Percentiles rank a stretch among this genome's conserved stretches.
These are phyloP conservation scores for Drosophila pallidifrons DNA, from an alignment of 1,140 invertebrate genomes.

Conservation along the genomic window DNA sequence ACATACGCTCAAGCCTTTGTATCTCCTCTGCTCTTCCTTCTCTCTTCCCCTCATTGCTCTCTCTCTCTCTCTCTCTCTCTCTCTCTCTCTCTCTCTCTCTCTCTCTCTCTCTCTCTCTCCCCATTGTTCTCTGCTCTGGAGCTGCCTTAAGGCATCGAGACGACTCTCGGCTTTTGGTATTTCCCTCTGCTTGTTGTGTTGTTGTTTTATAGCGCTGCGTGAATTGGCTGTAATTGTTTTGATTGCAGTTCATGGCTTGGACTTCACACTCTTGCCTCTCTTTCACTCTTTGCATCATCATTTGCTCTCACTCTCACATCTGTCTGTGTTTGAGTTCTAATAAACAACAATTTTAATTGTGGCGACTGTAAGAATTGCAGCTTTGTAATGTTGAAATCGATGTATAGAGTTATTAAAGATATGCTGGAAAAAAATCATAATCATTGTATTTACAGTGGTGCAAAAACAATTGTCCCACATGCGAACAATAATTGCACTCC, in stretches of 20 bases:
- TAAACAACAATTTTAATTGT: conserved; percentile 68
- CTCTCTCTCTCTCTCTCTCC: not conserved
- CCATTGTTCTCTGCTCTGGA: conserved; percentile 23
- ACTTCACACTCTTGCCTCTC: conserved; percentile 41
- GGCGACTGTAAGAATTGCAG: conserved; percentile 25
- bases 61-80: not conserved
- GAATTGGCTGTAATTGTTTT: conserved; percentile 82
- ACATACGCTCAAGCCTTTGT: conserved; percentile 53
- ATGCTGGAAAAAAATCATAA: not conserved
- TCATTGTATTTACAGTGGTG: conserved; percentile 1
- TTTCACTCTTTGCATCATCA: not conserved
- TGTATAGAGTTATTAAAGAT: conserved; percentile 9
- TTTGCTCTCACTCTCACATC: not conserved
- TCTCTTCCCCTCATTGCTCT: not conserved
- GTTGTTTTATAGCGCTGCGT: conserved; percentile 67
- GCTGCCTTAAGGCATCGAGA: conserved; percentile 12
- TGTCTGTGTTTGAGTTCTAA: conserved; percentile 35
- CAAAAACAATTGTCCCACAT: conserved; percentile 3
- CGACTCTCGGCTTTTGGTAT: conserved; percentile 2
- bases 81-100: not conserved
- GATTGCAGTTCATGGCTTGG: conserved; percentile 77
- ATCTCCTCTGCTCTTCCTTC: not conserved
- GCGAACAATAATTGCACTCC: not conserved
- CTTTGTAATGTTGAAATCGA: conserved; percentile 47
- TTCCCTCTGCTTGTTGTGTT: conserved; percentile 29